Base-by-base conservation (phyloP, 1,140 invertebrate species). In the Dinothrombium tinctorium region DNA sequence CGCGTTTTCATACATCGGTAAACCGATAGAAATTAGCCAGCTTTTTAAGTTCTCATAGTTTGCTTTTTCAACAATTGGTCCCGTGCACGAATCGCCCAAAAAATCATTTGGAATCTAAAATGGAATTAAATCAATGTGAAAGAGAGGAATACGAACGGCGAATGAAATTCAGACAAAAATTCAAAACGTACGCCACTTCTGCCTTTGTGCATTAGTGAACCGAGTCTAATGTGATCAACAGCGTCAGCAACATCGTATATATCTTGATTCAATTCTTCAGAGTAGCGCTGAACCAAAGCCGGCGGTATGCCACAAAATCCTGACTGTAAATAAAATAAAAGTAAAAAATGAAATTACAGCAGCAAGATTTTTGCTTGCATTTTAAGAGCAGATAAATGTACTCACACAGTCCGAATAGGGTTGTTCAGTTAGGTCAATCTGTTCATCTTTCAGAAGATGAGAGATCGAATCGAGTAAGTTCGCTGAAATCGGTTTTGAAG, bases 281-380 rank as follows among this genome's bases (percentile, higher is more conserved):
- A 51, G 44, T 62, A 62, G 19, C 60, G 48, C 46, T 60, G 59
- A 5, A 62, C 55, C 38, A 62, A 40, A 12, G 58, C 51, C 4
- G 58, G 52, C 21, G 60, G 60, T 29, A 62, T 57, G 12, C 55
- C 58, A 52, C 58, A 61, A 26, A 54, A 53, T 28, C 60, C 60
- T 47, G 46, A 49, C 59, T 61, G 46, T 1, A 51, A 49, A 37
- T 42, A 33, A 39, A 49, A 7, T 31, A 39, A 45, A 39, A 17
- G 22, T 21, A 38, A 8, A 0, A 31, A 36, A 14, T 12, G 37
- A 33, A 32, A 5, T 1, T 14, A 44, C 26, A 2, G 3, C 14
- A 19, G 23, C 15, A 35, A n/a, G 12, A 23, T 14, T 37, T 26
- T 23, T 37, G 20, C 28, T 26, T 31, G 12, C 11, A 28, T 24